Percentiles rank a stretch among this genome's conserved stretches.
These are phyloP conservation scores for Hiodon tergisus DNA, from an alignment of 2,113 vertebrate species.

Conservation along the genomic window DNA sequence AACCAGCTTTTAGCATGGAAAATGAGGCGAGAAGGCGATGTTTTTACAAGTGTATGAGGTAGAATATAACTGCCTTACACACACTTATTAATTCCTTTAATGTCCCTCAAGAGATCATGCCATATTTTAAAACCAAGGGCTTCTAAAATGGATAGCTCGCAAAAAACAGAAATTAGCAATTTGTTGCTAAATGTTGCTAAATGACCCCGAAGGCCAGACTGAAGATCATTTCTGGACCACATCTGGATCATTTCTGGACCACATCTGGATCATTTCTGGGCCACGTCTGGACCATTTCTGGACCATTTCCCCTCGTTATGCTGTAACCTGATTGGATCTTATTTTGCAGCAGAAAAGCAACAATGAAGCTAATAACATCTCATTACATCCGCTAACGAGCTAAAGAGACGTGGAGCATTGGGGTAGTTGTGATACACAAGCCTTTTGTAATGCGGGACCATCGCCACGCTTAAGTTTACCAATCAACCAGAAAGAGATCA, in stretches of 20 bases:
- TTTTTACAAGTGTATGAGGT: slow-evolving; percentile 3
- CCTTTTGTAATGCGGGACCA: too few species aligned
- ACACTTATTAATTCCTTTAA: slow-evolving; percentile 10
- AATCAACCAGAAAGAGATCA: too few species aligned
- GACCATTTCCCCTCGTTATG: neutral
- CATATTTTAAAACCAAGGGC: neutral
- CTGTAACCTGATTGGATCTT: neutral
- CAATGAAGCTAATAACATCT: neutral
- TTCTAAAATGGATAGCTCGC: neutral
- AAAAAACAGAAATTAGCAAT: neutral
- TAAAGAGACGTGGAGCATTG: neutral
- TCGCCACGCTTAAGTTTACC: too few species aligned
- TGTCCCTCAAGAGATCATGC: slow-evolving; percentile 1
- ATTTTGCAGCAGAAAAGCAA: neutral
- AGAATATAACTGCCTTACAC: neutral
- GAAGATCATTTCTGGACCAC: too few species aligned
- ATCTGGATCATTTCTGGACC: too few species aligned
- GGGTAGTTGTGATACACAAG: too few species aligned
- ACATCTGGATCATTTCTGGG: too few species aligned
- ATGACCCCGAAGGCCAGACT: too few species aligned
- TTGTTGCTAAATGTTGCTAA: too few species aligned
- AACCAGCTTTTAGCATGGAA: slow-evolving; percentile 31
- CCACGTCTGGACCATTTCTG: neutral
- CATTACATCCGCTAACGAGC: neutral
- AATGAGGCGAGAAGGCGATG: slow-evolving; percentile 30